These are phyloP conservation scores for Melitaea athalia DNA, from an alignment of 2,888 invertebrate species.

Conservation along the genomic window DNA sequence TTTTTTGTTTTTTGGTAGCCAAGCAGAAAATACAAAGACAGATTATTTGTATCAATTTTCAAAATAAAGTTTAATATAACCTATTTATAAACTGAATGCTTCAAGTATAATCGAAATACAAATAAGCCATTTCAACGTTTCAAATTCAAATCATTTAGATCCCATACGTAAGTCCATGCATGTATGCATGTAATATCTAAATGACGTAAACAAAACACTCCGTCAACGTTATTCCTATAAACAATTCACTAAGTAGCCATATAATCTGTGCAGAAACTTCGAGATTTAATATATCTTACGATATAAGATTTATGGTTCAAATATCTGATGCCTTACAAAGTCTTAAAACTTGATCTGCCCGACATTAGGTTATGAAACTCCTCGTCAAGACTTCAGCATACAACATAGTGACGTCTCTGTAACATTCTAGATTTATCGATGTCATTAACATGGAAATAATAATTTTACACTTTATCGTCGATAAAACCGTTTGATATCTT, in stretches of 20 bases:
- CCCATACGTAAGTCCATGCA: not conserved
- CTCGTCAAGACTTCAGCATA: constrained; percentile 22
- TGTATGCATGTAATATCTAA: not conserved
- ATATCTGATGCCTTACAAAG: constrained; percentile 39
- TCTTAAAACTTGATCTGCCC: constrained; percentile 36
- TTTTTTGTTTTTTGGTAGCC: no score
- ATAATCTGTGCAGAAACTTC: constrained; percentile 25
- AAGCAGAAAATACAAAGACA: no score
- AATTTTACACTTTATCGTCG: constrained; percentile 72
- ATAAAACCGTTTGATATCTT: constrained; percentile 74
- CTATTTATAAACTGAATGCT: no score
- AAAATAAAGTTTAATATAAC: no score
- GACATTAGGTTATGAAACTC: constrained; percentile 35
- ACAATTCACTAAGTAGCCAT: constrained; percentile 12
- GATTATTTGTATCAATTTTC: no score
- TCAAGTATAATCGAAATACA: not conserved
- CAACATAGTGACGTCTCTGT: constrained; percentile 54
- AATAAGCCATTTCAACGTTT: not conserved
- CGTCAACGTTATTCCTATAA: not conserved
- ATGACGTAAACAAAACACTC: not conserved
- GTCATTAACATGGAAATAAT: constrained; percentile 77
- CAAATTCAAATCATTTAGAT: not conserved
- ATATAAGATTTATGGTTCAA: constrained; percentile 32
- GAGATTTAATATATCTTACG: constrained; percentile 34
- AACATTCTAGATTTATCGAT: constrained; percentile 65